Percentiles rank a stretch among this genome's conserved stretches.
Evolutionary conservation across 2,797 vertebrate species (phyloP).

Genomic region (Mormyrops attenuatus): DNA sequence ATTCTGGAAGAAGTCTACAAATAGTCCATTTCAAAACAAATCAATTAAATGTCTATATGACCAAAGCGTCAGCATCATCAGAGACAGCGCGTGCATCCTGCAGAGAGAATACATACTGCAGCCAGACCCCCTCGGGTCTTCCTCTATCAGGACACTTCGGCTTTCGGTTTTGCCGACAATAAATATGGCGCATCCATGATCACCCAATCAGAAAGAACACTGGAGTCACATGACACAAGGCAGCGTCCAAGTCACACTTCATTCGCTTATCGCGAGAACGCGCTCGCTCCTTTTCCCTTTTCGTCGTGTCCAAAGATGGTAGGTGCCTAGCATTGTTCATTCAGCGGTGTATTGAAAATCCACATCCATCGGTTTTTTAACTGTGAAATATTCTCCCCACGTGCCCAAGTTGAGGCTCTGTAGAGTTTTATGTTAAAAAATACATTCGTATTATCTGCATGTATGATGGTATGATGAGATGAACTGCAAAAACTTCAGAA

Average conservation of each 20-base stretch:
- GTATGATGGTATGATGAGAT: not conserved
- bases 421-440: not conserved
- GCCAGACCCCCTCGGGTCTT: not conserved
- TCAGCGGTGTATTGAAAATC: constrained; percentile 4
- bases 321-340: constrained; percentile 48
- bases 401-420: not conserved
- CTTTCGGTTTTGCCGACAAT: not conserved
- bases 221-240: constrained; percentile 28
- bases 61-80: not conserved
- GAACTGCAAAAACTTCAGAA: not conserved
- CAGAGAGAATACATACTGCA: not conserved
- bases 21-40: not conserved
- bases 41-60: not conserved
- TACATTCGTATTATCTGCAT: not conserved
- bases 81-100: not conserved
- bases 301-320: constrained; percentile 72
- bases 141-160: not conserved
- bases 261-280: constrained; percentile 65
- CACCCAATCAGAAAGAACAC: constrained; percentile 50
- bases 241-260: constrained; percentile 33
- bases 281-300: constrained; percentile 67
- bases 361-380: constrained; percentile 17
- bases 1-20: not conserved
- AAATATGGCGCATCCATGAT: constrained; percentile 1
- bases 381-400: not conserved